Evolutionary conservation across 2,113 vertebrate genomes (phyloP).

Genomic region (Pontoporia blainvillei): DNA sequence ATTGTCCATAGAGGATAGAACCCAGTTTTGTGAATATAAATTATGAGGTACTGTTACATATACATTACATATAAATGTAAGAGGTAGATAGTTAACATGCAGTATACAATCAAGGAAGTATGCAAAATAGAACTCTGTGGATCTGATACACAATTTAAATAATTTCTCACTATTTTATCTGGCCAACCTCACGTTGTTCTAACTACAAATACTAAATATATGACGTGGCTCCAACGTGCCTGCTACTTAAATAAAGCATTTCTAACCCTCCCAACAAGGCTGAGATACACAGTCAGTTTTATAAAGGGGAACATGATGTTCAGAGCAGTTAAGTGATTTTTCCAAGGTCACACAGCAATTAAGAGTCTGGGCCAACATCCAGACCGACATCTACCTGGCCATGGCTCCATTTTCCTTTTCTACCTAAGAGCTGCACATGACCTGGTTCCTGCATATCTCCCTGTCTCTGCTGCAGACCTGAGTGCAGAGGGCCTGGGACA

Average conservation of each 20-base stretch:
- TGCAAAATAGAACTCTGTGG: not conserved
- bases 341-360: not conserved
- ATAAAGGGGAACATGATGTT: not conserved
- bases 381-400: not conserved
- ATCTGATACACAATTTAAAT: not conserved
- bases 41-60: not conserved
- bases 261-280: not conserved
- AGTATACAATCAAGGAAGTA: not conserved
- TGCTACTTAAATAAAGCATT: not conserved
- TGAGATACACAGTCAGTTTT: not conserved
- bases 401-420: not conserved
- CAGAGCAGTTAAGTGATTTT: not conserved
- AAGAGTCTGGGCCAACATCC: not conserved
- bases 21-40: not conserved
- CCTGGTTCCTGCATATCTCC: not conserved
- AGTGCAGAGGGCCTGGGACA: not conserved
- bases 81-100: not conserved
- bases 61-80: not conserved
- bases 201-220: not conserved
- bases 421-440: not conserved
- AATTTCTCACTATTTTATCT: constrained; percentile 28
- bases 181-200: not conserved
- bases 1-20: not conserved
- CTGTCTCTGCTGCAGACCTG: not conserved
- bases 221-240: not conserved